Evolutionary conservation across 2,113 vertebrate genomes (phyloP).

Genomic region (Jacana jacana): DNA sequence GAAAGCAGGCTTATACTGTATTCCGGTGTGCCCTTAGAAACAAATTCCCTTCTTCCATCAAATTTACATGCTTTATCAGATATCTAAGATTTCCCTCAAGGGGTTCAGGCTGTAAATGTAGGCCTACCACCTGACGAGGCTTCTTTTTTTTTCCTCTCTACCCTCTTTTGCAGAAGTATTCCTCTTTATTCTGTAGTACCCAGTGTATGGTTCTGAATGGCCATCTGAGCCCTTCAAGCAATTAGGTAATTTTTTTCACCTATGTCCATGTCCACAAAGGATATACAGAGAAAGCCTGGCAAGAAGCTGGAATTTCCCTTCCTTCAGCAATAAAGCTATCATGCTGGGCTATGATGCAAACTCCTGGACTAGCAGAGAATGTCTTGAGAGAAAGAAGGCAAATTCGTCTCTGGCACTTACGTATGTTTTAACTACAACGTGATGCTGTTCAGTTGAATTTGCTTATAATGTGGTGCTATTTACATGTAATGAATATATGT

Average conservation of each 20-base stretch:
- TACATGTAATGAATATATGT: not conserved
- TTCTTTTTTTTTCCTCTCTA: too few species aligned
- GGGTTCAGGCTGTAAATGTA: not conserved
- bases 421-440: not conserved
- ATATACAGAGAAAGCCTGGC: not conserved
- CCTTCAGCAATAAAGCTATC: not conserved
- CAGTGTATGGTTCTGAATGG: not conserved
- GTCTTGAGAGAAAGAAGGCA: not conserved
- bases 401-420: not conserved
- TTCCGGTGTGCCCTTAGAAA: not conserved
- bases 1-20: not conserved
- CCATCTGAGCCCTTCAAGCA: not conserved
- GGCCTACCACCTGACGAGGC: not conserved
- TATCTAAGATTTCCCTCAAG: not conserved
- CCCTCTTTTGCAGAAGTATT: not conserved
- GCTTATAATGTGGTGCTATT: not conserved
- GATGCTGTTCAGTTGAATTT: not conserved
- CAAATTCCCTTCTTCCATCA: not conserved
- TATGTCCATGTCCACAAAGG: not conserved
- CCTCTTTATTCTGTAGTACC: not conserved
- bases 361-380: not conserved
- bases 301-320: constrained; percentile 8
- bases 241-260: not conserved
- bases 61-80: not conserved
- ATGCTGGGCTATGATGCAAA: not conserved